Conservation (phyloP, 1,140 invertebrate species). For the Drosophila kikkawai region DNA sequence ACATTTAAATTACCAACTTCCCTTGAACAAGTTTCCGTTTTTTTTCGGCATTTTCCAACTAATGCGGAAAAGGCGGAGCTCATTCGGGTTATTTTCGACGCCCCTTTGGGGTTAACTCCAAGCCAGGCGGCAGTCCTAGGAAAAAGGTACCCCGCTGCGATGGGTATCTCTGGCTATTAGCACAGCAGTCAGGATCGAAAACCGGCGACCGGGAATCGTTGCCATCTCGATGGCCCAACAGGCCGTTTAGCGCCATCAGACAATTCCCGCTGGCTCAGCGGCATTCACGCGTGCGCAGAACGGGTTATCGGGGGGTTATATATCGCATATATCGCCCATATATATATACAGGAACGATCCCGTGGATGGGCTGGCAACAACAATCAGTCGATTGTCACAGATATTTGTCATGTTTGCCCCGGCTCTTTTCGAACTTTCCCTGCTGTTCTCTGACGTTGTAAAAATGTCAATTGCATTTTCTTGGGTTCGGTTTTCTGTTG, state of each 20-base stretch:
- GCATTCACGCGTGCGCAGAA: constrained; percentile 83
- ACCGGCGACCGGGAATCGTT: neutral
- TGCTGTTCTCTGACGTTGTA: constrained; percentile 77
- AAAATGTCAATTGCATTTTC: constrained; percentile 81
- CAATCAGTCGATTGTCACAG: constrained; percentile 83
- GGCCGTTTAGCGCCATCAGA: constrained; percentile 81
- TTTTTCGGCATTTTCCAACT: constrained; percentile 28
- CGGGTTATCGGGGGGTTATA: constrained; percentile 47
- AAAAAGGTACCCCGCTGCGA: constrained; percentile 59
- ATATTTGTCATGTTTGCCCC: constrained; percentile 81
- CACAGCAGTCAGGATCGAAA: constrained; percentile 55
- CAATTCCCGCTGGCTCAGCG: constrained; percentile 81
- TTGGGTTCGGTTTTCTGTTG: constrained; percentile 7
- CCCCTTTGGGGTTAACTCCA: constrained; percentile 34
- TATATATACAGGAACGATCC: constrained; percentile 14
- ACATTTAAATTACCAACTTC: constrained; percentile 17
- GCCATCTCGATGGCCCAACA: constrained; percentile 60
- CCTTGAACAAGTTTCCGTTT: constrained; percentile 16
- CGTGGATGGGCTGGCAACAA: constrained; percentile 36
- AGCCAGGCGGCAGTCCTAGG: constrained; percentile 19
- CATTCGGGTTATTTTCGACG: constrained; percentile 26
- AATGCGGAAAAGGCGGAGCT: constrained; percentile 75
- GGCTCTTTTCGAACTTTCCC: constrained; percentile 64
- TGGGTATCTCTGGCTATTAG: constrained; percentile 79
- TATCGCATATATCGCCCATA: constrained; percentile 6